Conservation (phyloP, 1,140 invertebrate genomes). For the Heliothis subflexa region DNA sequence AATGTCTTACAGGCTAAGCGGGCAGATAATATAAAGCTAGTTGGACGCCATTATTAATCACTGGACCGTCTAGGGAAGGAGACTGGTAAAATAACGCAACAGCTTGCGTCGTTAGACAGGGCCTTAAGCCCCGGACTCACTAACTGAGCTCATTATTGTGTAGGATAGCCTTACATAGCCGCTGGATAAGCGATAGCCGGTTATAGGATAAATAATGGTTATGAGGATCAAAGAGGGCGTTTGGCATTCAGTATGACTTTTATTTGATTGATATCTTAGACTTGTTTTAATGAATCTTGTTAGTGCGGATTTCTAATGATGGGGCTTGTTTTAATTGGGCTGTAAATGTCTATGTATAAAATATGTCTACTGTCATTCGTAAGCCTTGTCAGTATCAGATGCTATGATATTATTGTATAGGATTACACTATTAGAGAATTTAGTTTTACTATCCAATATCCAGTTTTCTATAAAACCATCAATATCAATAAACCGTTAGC, state of each 20-base stretch:
- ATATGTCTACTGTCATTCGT: too few relatives aligned
- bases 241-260: slow-evolving; percentile 27
- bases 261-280: slow-evolving; percentile 35
- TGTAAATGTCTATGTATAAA: too few relatives aligned
- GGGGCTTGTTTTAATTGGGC: background rate
- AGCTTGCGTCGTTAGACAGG: slow-evolving; percentile 41
- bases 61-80: slow-evolving; percentile 28
- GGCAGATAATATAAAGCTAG: slow-evolving; percentile 29
- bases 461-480: too few relatives aligned
- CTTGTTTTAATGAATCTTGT: background rate
- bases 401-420: too few relatives aligned
- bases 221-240: slow-evolving; percentile 17
- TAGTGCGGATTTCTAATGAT: background rate
- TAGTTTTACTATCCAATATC: too few relatives aligned
- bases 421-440: too few relatives aligned
- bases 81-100: slow-evolving; percentile 43
- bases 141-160: slow-evolving; percentile 40
- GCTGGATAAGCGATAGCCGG: slow-evolving; percentile 29
- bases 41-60: slow-evolving; percentile 39
- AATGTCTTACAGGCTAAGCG: slow-evolving; percentile 1
- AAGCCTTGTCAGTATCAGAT: too few relatives aligned
- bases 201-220: slow-evolving; percentile 34
- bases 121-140: slow-evolving; percentile 37
- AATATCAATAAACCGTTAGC: background rate
- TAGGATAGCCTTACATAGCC: slow-evolving; percentile 36